Percentiles rank a stretch among this genome's conserved stretches.
Evolutionary conservation across 2,888 invertebrate species (phyloP).

Genomic region (Acanthopleura granulata): DNA sequence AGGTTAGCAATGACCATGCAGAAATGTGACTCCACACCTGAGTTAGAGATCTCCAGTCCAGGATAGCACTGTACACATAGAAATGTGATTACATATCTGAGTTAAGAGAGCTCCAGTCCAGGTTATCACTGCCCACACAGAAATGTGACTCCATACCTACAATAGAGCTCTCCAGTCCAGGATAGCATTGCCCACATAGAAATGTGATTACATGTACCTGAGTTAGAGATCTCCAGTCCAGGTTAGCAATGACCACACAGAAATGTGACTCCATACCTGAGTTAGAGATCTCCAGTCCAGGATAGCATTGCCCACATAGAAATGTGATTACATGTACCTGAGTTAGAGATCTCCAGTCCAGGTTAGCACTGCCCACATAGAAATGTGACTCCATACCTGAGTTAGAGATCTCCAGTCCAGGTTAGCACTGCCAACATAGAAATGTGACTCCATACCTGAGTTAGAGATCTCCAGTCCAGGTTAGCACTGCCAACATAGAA

Average conservation of each 20-base stretch:
- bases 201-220: constrained; percentile 96
- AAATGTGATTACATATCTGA: too few relatives aligned
- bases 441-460: too few relatives aligned
- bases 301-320: constrained; percentile 97
- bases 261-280: constrained; percentile 90
- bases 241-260: constrained; percentile 96
- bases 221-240: constrained; percentile 97
- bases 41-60: constrained; percentile 96
- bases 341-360: constrained; percentile 96
- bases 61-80: constrained; percentile 96
- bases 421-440: too few relatives aligned
- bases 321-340: constrained; percentile 86
- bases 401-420: constrained; percentile 96
- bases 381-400: too few relatives aligned
- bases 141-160: too few relatives aligned
- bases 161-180: too few relatives aligned
- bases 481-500: too few relatives aligned
- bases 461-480: too few relatives aligned
- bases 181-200: too few relatives aligned
- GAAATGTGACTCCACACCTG: constrained; percentile 96
- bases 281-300: constrained; percentile 98
- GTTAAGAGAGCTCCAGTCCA: too few relatives aligned
- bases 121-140: too few relatives aligned
- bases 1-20: constrained; percentile 98
- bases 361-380: constrained; percentile 96